Percentiles rank a stretch among this genome's conserved stretches.
phyloP scores from a whole-genome alignment of 2,113 vertebrate genomes.

The Ailurus styani region DNA sequence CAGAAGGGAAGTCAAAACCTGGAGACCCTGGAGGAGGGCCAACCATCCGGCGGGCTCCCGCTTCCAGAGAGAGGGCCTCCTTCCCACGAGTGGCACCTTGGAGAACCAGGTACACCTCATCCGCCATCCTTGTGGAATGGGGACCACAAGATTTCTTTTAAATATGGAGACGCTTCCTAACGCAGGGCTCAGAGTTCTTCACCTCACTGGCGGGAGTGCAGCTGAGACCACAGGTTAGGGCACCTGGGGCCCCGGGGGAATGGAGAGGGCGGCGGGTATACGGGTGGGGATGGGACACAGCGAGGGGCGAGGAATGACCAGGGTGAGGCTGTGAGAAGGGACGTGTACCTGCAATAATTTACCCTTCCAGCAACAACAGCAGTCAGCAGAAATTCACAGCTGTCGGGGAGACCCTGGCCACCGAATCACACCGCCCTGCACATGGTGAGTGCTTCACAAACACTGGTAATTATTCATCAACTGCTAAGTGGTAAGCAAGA shows the following conservation, averaged over 20 bases:
- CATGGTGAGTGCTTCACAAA: rapidly evolving
- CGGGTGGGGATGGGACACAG: rapidly evolving
- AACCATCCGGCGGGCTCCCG: rapidly evolving
- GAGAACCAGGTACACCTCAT: rapidly evolving
- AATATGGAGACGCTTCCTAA: rapidly evolving
- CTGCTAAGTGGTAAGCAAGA: neutral
- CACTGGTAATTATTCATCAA: neutral
- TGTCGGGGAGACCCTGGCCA: rapidly evolving
- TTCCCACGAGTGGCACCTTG: rapidly evolving
- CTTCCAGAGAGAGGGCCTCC: neutral
- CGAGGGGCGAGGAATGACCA: rapidly evolving
- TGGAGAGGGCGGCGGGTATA: rapidly evolving
- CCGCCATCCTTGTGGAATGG: rapidly evolving
- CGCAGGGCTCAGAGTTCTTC: rapidly evolving
- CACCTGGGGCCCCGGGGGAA: rapidly evolving
- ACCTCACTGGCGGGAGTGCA: rapidly evolving
- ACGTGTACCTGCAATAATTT: rapidly evolving
- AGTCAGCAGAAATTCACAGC: neutral
- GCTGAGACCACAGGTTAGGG: rapidly evolving
- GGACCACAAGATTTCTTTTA: neutral
- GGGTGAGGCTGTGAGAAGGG: neutral
- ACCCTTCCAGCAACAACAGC: rapidly evolving
- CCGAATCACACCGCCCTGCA: rapidly evolving
- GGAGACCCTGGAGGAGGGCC: neutral
- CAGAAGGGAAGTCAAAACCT: neutral